phyloP scores from a whole-genome alignment of 2,113 vertebrate genomes.

The Solea senegalensis region DNA sequence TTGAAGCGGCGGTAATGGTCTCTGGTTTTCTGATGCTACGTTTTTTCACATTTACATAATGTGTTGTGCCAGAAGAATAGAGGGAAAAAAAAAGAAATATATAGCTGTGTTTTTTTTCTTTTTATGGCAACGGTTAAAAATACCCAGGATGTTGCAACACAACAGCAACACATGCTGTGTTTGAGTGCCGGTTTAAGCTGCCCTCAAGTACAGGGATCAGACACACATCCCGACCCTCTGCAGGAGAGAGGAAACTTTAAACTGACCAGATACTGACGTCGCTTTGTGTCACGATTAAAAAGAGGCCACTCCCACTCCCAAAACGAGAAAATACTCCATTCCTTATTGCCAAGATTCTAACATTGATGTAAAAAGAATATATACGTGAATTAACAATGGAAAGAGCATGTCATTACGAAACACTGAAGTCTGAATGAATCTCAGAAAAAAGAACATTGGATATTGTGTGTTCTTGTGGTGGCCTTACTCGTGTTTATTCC shows the following conservation, averaged over 20 bases:
- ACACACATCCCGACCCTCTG: slow-evolving; percentile 45
- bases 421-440: slow-evolving; percentile 4
- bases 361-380: slow-evolving; percentile 31
- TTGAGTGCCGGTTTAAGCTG: slow-evolving; percentile 42
- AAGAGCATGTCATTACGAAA: background rate
- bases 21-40: slow-evolving; percentile 47
- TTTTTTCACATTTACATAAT: slow-evolving; percentile 66
- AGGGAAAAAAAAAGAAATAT: slow-evolving; percentile 10
- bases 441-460: slow-evolving; percentile 31
- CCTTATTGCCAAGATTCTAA: slow-evolving; percentile 47
- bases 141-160: slow-evolving; percentile 71
- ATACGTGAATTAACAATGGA: slow-evolving; percentile 19
- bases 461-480: slow-evolving; percentile 29
- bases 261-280: slow-evolving; percentile 46
- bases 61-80: slow-evolving; percentile 52
- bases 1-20: slow-evolving; percentile 66
- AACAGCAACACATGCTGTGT: slow-evolving; percentile 60
- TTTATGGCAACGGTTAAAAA: slow-evolving; percentile 56
- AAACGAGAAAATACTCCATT: slow-evolving; percentile 20
- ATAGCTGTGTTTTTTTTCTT: slow-evolving; percentile 29
- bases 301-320: slow-evolving; percentile 9
- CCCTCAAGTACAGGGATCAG: slow-evolving; percentile 36
- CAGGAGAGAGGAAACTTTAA: slow-evolving; percentile 6
- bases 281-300: no score
- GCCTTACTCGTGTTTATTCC: slow-evolving; percentile 62